These are phyloP conservation scores for Panopea generosa DNA, from an alignment of 2,888 invertebrate genomes.

Conservation along the genomic window DNA sequence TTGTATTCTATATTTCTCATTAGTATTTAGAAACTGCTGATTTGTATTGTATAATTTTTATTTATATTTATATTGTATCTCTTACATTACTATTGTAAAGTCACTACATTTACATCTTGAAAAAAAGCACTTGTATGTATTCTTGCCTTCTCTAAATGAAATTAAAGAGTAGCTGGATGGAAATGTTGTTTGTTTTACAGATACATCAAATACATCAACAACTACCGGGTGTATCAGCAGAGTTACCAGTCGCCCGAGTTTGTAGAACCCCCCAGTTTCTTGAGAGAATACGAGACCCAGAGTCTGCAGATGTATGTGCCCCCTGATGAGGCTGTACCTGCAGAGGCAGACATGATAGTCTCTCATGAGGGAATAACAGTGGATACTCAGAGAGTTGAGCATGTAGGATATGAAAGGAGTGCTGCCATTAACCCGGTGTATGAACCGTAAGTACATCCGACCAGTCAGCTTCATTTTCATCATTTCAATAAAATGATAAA, in stretches of 20 bases:
- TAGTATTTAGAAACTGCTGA: no score
- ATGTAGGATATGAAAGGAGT: conserved; percentile 52
- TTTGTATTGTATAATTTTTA: no score
- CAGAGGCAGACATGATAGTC: conserved; percentile 61
- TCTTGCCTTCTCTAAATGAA: no score
- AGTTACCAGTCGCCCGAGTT: conserved; percentile 87
- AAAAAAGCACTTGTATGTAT: no score
- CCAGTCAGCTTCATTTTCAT: neutral
- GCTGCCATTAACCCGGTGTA: conserved; percentile 77
- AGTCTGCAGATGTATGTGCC: conserved; percentile 73
- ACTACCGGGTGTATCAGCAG: conserved; percentile 71
- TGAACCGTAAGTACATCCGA: conserved; percentile 64
- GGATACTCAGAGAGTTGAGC: conserved; percentile 52
- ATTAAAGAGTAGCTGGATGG: no score
- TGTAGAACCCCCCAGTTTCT: conserved; percentile 89
- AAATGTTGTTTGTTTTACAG: conserved; percentile 68
- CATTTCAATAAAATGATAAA: no score
- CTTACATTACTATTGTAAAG: no score
- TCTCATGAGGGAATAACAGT: conserved; percentile 64
- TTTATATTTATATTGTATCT: no score
- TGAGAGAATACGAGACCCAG: conserved; percentile 97
- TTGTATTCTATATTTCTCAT: no score
- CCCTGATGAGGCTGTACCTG: conserved; percentile 64
- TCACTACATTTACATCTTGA: no score
- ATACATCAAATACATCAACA: conserved; percentile 77